These are phyloP conservation scores for Cyanistes caeruleus DNA, from an alignment of 2,113 vertebrate genomes.

Conservation along the genomic window DNA sequence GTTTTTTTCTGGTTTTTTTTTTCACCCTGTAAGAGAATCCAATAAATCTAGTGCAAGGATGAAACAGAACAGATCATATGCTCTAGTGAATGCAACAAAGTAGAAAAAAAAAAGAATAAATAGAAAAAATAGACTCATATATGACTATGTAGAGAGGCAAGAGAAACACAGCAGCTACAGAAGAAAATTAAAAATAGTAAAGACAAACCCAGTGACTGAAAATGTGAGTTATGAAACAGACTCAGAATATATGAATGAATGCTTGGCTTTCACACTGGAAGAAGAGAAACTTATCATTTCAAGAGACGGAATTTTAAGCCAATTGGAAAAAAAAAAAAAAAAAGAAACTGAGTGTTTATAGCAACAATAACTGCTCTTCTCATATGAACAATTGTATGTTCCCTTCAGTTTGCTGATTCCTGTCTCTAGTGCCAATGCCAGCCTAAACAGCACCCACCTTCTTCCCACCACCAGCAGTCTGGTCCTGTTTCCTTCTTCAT, in stretches of 20 bases:
- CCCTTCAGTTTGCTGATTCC: neutral
- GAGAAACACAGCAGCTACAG: neutral
- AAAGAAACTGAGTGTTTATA: neutral
- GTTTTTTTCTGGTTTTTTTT: neutral
- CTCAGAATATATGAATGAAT: neutral
- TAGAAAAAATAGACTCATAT: neutral
- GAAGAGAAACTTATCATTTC: neutral
- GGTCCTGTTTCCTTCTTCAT: neutral
- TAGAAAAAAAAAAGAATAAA: neutral
- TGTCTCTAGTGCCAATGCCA: neutral
- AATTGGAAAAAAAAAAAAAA: neutral
- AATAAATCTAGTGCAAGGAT: neutral
- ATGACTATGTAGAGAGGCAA: neutral
- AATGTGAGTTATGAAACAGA: conserved; percentile 28
- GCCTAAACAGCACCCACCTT: neutral
- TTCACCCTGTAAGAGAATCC: neutral
- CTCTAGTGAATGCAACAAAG: neutral
- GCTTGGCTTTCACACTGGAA: neutral
- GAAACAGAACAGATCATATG: neutral
- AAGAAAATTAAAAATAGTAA: conserved; percentile 21
- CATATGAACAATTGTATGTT: neutral
- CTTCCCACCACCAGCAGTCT: neutral
- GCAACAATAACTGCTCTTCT: neutral
- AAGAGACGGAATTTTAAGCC: neutral
- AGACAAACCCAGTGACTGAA: neutral